A percentile compares a stretch with the other conserved stretches of the same genome.
Conservation (phyloP, 2,888 invertebrate species). For the Conops quadrifasciatus region DNA sequence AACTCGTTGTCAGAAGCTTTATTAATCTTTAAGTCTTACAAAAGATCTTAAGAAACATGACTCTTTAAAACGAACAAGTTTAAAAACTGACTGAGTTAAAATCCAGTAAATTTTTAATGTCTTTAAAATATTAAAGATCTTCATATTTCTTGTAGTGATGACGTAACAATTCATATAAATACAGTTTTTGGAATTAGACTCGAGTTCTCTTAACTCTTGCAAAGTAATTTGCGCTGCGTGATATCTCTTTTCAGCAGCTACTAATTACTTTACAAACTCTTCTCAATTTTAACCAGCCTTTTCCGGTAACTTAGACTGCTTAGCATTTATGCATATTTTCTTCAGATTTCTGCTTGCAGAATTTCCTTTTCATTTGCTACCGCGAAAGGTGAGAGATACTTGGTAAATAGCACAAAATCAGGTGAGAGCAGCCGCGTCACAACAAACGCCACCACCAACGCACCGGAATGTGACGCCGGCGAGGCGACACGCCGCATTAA, state of each 20-base stretch:
- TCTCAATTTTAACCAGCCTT: too few relatives aligned
- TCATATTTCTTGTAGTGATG: neutral
- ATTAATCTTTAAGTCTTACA: too few relatives aligned
- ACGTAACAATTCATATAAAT: neutral
- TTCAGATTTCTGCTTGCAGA: neutral
- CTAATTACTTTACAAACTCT: neutral
- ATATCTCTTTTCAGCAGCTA: too few relatives aligned
- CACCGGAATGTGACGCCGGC: neutral
- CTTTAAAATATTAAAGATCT: neutral
- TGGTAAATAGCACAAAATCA: too few relatives aligned
- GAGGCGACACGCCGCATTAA: conserved; percentile 44
- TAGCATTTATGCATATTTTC: conserved; percentile 1
- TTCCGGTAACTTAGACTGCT: neutral
- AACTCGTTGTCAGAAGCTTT: neutral
- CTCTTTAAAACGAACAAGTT: conserved; percentile 4
- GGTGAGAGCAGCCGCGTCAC: too few relatives aligned
- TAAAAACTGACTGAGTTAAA: neutral
- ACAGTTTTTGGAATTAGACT: too few relatives aligned
- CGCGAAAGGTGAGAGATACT: neutral
- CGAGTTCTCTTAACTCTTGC: too few relatives aligned
- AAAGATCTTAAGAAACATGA: neutral
- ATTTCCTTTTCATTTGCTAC: neutral
- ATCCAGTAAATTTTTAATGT: conserved; percentile 3
- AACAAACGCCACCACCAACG: too few relatives aligned
- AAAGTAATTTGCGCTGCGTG: too few relatives aligned